Base-by-base conservation (phyloP, 1,140 invertebrate species). In the Formica exsecta region DNA sequence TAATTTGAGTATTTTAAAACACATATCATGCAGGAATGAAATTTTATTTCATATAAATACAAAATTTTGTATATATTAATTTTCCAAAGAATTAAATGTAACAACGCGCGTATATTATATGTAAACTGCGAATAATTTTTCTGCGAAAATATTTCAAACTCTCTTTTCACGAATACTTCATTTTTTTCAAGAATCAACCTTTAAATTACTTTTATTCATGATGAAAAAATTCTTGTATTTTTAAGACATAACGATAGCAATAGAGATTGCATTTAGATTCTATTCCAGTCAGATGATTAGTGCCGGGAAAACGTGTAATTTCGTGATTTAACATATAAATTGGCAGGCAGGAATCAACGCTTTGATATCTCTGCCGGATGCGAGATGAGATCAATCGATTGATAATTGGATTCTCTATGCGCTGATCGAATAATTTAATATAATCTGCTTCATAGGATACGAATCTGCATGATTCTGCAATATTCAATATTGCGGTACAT, bases 321-420 rank as follows among this genome's bases (percentile, higher is more conserved):
- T 51, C 16, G 38, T 51, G 64, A 59, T 62, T 91, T 91, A 91
- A 86, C 89, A 90, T 91, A 86, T 90, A 91, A 75, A 91, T 91
- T 86, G 89, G 51, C 79, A 87, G 62, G 8, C 48, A 51, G 16
- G 16, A 51, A n/a, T 41, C 59, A 13, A n/a, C 32, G 48, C 32
- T 68, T 74, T n/a, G 59, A 22, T 57, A 51, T 66, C 61, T 25
- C 61, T 25, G 80, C n/a, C 16, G 41, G 48, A 79, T 70, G 25
- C 48, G 29, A 48, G 61, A 79, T 68, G 54, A 85, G 38, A 74
- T 68, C 41, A 59, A 84, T 44, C 51, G 64, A 75, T 62, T 66
- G 86, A 68, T 25, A 70, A 76, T 22, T 44, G 59, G 48, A 8
- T 75, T 90, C 57, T 73, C 57, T 25, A 41, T 76, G 29, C 73